Evolutionary conservation across 2,797 vertebrate species (phyloP).

Genomic region (Spheniscus humboldti): DNA sequence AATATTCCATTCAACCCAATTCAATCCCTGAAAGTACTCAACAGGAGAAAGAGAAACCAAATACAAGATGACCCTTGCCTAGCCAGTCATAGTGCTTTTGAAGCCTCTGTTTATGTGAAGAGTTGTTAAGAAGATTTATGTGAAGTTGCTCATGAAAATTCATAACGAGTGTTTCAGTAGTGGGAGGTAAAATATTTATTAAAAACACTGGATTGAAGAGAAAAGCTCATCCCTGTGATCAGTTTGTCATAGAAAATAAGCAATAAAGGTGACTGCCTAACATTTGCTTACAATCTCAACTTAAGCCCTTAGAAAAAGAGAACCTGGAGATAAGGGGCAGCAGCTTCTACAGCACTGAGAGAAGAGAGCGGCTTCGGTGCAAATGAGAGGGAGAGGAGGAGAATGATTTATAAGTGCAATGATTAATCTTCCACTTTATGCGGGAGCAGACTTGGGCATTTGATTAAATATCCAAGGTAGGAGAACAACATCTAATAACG

Average conservation of each 20-base stretch:
- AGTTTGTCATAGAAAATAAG: not conserved
- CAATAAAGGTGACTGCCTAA: not conserved
- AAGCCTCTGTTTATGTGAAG: not conserved
- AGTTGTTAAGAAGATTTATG: not conserved
- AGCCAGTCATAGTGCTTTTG: not conserved
- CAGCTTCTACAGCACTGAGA: not conserved
- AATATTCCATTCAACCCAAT: not conserved
- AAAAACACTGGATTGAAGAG: not conserved
- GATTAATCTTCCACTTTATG: not conserved
- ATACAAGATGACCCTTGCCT: constrained; percentile 14
- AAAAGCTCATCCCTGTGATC: not conserved
- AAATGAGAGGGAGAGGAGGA: not conserved
- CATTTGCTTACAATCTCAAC: not conserved
- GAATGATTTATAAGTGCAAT: not conserved
- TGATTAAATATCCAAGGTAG: constrained; percentile 29
- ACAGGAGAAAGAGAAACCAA: constrained; percentile 18
- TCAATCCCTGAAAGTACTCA: not conserved
- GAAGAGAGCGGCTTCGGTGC: not conserved
- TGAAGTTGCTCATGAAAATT: constrained; percentile 28
- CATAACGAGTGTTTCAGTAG: not conserved
- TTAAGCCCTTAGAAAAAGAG: not conserved
- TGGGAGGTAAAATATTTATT: not conserved
- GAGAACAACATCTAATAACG: not conserved
- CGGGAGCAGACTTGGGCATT: not conserved
- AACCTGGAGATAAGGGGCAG: not conserved